A percentile compares a stretch with the other conserved stretches of the same genome.
Conservation (phyloP, 1,140 invertebrate genomes). For the Proctacanthus coquilletti region DNA sequence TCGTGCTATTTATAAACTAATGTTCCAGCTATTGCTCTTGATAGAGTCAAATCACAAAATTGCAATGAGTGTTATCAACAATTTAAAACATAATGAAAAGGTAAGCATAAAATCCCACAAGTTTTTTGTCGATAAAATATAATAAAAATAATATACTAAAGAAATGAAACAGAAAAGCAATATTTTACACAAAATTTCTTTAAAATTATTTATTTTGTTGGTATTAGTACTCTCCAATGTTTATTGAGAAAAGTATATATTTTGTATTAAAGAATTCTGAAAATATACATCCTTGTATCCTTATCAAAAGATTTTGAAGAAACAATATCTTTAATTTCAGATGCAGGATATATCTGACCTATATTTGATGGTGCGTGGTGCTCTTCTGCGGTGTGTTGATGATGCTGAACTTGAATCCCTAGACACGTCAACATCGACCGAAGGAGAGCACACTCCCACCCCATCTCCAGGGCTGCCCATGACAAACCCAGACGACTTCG, state of each 20-base stretch:
- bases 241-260: too few relatives aligned
- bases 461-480: slow-evolving; percentile 26
- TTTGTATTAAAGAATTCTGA: too few relatives aligned
- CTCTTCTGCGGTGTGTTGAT: slow-evolving; percentile 22
- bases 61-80: slow-evolving; percentile 39
- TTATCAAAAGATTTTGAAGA: too few relatives aligned
- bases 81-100: slow-evolving; percentile 27
- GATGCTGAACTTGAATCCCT: slow-evolving; percentile 25
- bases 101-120: too few relatives aligned
- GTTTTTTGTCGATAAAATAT: not conserved
- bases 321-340: too few relatives aligned
- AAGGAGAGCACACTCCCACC: slow-evolving; percentile 27
- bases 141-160: too few relatives aligned
- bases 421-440: slow-evolving; percentile 28
- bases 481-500: slow-evolving; percentile 21
- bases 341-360: slow-evolving; percentile 29
- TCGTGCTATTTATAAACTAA: slow-evolving; percentile 75
- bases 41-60: slow-evolving; percentile 88
- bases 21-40: slow-evolving; percentile 82
- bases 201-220: too few relatives aligned
- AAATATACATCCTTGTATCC: too few relatives aligned
- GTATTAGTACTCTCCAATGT: too few relatives aligned
- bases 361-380: slow-evolving; percentile 25
- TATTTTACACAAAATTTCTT: too few relatives aligned
- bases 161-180: too few relatives aligned